Percentiles rank a stretch among this genome's conserved stretches.
These are phyloP conservation scores for Apodemus sylvaticus DNA, from an alignment of 2,113 vertebrate genomes.

Conservation along the genomic window DNA sequence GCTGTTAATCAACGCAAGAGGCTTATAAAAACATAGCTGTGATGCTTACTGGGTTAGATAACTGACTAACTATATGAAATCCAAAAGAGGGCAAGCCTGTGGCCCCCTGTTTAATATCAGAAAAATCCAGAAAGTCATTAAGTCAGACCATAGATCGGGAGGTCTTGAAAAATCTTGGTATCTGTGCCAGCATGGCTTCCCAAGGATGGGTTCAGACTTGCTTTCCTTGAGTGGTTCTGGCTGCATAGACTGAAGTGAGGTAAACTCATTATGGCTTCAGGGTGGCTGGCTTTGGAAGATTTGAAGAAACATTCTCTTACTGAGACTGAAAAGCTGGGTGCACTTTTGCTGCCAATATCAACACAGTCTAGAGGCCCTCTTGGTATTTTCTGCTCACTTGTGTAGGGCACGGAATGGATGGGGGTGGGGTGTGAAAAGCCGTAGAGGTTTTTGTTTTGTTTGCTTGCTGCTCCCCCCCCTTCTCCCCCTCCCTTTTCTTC, in stretches of 20 bases:
- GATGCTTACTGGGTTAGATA: not conserved
- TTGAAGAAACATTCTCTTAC: slow-evolving; percentile 63
- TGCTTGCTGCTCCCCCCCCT: not conserved
- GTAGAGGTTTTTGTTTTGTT: slow-evolving; percentile 71
- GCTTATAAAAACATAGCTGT: not conserved
- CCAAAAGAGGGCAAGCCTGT: not conserved
- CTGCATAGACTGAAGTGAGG: slow-evolving; percentile 52
- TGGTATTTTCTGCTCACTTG: slow-evolving; percentile 70
- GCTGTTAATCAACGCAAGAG: not conserved
- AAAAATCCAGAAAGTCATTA: slow-evolving; percentile 53
- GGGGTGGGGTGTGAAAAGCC: slow-evolving; percentile 46
- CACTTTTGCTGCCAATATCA: slow-evolving; percentile 71
- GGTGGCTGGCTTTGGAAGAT: slow-evolving; percentile 52
- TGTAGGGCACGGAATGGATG: slow-evolving; percentile 57
- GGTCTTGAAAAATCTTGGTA: slow-evolving; percentile 39
- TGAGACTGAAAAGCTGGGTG: slow-evolving; percentile 63
- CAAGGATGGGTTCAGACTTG: slow-evolving; percentile 54
- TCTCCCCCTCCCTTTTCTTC: no score
- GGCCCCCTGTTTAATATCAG: slow-evolving; percentile 29
- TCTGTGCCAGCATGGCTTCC: slow-evolving; percentile 47
- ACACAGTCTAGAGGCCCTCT: slow-evolving; percentile 65
- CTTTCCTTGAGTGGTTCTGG: slow-evolving; percentile 38
- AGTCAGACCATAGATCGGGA: slow-evolving; percentile 46
- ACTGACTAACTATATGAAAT: not conserved
- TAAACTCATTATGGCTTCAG: slow-evolving; percentile 61